Evolutionary conservation across 2,797 vertebrate genomes (phyloP).

Genomic region (Pangasius larnaudii): DNA sequence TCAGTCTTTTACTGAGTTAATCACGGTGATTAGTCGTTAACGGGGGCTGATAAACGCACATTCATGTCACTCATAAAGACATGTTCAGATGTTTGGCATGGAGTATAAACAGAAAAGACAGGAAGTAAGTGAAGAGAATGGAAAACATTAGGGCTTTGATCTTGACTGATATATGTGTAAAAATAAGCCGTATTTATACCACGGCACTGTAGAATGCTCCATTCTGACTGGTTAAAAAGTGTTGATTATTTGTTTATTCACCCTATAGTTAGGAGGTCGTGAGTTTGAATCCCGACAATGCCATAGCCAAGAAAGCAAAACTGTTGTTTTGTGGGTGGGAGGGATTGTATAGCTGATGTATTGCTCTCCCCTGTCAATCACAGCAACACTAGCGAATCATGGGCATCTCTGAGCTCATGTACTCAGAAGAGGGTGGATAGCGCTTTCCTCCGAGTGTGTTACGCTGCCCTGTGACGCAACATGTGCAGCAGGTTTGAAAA

Average conservation of each 20-base stretch:
- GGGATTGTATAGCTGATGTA: neutral
- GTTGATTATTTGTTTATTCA: neutral
- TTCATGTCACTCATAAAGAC: neutral
- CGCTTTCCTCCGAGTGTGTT: too few species aligned
- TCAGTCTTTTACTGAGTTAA: constrained; percentile 25
- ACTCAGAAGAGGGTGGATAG: too few species aligned
- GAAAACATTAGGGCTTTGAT: neutral
- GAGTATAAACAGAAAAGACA: constrained; percentile 21
- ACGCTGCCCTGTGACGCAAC: neutral
- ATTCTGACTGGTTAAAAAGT: neutral
- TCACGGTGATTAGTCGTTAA: constrained; percentile 23
- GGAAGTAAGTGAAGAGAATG: neutral
- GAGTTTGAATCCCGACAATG: neutral
- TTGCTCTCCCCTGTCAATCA: neutral
- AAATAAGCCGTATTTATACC: neutral
- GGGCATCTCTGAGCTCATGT: neutral
- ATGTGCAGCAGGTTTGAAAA: neutral
- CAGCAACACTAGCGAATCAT: neutral
- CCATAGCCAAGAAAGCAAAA: neutral
- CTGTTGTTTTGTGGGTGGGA: neutral
- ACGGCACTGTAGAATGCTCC: neutral
- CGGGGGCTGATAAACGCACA: neutral
- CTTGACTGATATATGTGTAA: neutral
- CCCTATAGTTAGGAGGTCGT: neutral
- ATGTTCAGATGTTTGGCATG: neutral